Evolutionary conservation across 2,113 vertebrate genomes (phyloP).

Genomic region (Hemiscyllium ocellatum): DNA sequence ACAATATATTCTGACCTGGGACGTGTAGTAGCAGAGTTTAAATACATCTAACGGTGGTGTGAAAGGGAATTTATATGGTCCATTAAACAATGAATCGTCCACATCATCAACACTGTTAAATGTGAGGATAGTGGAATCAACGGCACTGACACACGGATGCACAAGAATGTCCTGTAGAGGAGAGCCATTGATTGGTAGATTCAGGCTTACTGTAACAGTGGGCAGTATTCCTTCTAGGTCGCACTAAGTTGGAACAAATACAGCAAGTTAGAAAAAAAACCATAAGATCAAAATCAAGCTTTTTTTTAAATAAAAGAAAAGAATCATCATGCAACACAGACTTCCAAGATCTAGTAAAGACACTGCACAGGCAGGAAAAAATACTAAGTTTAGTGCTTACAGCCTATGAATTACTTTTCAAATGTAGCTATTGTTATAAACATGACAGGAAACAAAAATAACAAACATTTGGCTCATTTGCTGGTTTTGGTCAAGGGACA

Average conservation of each 20-base stretch:
- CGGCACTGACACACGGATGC: slow-evolving; percentile 81
- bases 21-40: slow-evolving; percentile 81
- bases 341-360: slow-evolving; percentile 35
- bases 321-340: neutral
- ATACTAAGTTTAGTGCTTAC: slow-evolving; percentile 38
- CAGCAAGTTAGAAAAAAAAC: neutral
- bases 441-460: neutral
- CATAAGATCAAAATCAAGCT: slow-evolving; percentile 9
- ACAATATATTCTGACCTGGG: slow-evolving; percentile 61
- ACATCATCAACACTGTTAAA: slow-evolving; percentile 69
- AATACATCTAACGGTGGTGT: slow-evolving; percentile 82
- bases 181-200: slow-evolving; percentile 77
- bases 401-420: slow-evolving; percentile 33
- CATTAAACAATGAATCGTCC: slow-evolving; percentile 76
- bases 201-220: slow-evolving; percentile 75
- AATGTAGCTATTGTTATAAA: neutral
- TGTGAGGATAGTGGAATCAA: slow-evolving; percentile 76
- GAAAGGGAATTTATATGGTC: slow-evolving; percentile 89
- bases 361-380: slow-evolving; percentile 39
- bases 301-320: neutral
- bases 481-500: neutral
- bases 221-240: slow-evolving; percentile 82
- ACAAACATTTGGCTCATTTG: neutral
- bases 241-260: slow-evolving; percentile 59
- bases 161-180: slow-evolving; percentile 83